Base-by-base conservation (phyloP, 2,888 invertebrate genomes). In the Linnaemya vulpina region DNA sequence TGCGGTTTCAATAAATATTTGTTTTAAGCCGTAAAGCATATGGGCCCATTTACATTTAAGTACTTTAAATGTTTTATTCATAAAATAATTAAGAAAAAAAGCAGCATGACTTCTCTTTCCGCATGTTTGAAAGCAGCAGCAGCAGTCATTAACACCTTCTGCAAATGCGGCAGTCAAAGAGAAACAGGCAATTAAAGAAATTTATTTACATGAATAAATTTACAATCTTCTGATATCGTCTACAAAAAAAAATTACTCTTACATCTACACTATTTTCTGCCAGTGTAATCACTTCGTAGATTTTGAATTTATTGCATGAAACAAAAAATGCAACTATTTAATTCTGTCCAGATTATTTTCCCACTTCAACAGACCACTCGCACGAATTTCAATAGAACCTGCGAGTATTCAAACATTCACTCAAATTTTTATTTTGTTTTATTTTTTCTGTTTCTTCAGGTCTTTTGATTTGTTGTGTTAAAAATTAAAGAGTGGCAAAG, bases 401-500 rank as follows among this genome's bases (percentile, higher is more conserved):
- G 3, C 51, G 20, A 20, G 11, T 58, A 13, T 58, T 30, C 30
- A 58, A 58, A 70, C 75, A 82, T 70, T 70, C 49, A 63, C 80
- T 68, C 38, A 8, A 17, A 38, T 38, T 43, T 60, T n/a, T n/a
- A n/a, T n/a, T n/a, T n/a, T 40, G 35, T 9, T 58, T 35, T 53
- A 20, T 53, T 0, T 43, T 35, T 30, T 20, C 30, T 30, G 9
- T 40, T 25, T 51, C 40, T 40, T 8, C 11, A 30, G 10, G 15
- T 46, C 38, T 38, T 38, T 46, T 15, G 46, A 76, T 76, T 68
- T 77, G 25, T 60, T 53, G 4, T 68, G 49, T 68, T 67, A 51
- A 55, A 76, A 46, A 22, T 55, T 10, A 55, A 76, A 67, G n/a
- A 76, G 17, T 63, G 30, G 8, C 11, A 75, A 46, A 79, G 60